Evolutionary conservation across 2,888 invertebrate genomes (phyloP), one percentile per base, ranked within the genome.

Genomic region (Nomada ferruginata): DNA sequence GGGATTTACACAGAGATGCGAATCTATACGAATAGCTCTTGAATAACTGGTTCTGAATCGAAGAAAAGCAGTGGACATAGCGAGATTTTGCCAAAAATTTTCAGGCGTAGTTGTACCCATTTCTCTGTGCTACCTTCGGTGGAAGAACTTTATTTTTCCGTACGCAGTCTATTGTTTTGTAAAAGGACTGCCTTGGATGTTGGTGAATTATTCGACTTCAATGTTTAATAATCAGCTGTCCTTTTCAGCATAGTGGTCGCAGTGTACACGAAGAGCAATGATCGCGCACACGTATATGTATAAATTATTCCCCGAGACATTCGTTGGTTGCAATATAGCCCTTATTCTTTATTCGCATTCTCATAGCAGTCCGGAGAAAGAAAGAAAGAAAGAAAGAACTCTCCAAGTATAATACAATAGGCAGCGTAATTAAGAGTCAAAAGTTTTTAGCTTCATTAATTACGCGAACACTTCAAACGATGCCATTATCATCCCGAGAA

Each of bases 381-480:
- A 83, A 85, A 80, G 79, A 84, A 79, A 87, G 84, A 84, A 79
- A 87, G 84, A 83, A 85, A 82, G 79, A 84, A 77, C 61, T 76
- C 61, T 72, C 42, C 76, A 60, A 64, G 76, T 65, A 87, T 84
- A 88, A 88, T 88, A 87, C 85, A 88, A 88, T 88, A 76, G 88
- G 63, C 81, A 70, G 72, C 83, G 85, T 88, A 88, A 88, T 88
- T 88, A 83, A 84, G 78, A 81, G 85, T 83, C 84, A 83, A 79
- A 85, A 88, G 83, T 87, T 88, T 88, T 84, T 87, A 83, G 87
- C 82, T 86, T 81, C 86, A 81, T 86, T 88, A 88, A 88, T 88
- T 88, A 87, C 87, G 82, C 76, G 75, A 87, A 85, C 84, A 84
- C 78, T 88, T 86, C 77, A 86, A 88, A 85, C 82, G 88, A 79